Base-by-base conservation (phyloP, 64 coral and sea anemone species). In the Platygyra sinensis region DNA sequence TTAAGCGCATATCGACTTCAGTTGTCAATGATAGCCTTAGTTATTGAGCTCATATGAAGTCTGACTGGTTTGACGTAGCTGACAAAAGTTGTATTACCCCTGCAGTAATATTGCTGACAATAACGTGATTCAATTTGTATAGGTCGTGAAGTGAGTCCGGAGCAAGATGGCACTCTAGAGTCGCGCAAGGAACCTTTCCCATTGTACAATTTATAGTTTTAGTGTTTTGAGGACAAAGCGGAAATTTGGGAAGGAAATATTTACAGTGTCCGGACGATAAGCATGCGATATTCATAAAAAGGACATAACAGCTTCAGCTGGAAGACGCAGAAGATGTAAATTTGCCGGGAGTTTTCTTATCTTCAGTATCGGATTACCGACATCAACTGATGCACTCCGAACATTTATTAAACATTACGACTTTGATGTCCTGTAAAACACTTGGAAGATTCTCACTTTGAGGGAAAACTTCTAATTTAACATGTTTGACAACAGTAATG, bases 231-330 rank as follows among this genome's bases (percentile, higher is more conserved):
- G 15, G 20, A 79, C 22, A 79, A 25, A 79, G 50, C 46, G 76
- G 76, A 79, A 79, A 79, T 30, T 8, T 79, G 76, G 49, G 24
- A 51, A 55, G 76, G 46, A 55, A 27, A 57, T 57, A 79, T 54
- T 79, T 52, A 51, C 49, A 22, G 15, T 55, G 20, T 79, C 25
- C n/a, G 12, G 50, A 13, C 51, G 76, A 54, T 79, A 79, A 25
- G 25, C 10, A 14, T 25, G 76, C 49, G 22, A 79, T 13, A 79
- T 28, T 46, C 73, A 42, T 75, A 14, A 75, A 36, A 49, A 36
- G 10, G 11, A 14, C 33, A 27, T 15, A 24, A 79, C 3, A 59
- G 24, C 65, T 54, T 28, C 14, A 55, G 51, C 15, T n/a, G 50
- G 14, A 2, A 50, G 25, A 55, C 14, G 24, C 4, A 30, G 24